Base-by-base conservation (phyloP, 2,797 vertebrate species). In the Gobio occitaniae region DNA sequence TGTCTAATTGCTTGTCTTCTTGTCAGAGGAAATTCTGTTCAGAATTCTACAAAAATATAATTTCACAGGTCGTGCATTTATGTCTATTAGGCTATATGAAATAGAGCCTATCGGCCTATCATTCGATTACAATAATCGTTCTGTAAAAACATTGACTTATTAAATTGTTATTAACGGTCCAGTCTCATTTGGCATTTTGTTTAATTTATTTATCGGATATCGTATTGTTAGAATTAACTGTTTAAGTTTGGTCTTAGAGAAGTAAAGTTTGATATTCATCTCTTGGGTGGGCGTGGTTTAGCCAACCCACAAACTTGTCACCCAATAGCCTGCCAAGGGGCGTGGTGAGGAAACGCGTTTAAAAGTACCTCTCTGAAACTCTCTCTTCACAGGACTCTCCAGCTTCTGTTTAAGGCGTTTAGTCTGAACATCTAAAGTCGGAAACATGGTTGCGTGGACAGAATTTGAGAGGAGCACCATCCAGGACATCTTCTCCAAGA, bases 391-490 rank as follows among this genome's bases (percentile, higher is more conserved):
- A 65, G 54, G 38, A 69, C 54, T 36, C 38, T 61, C 70, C 50
- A 80, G 11, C 71, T 54, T 63, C 54, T 66, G 66, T 36, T 59
- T 13, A 25, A 82, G 69, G 15, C 85, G 71, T 72, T 44, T 36
- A 13, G 12, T 32, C 54, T 82, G 87, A 61, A 80, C 75, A 76
- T 65, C 87, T 56, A 84, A 2, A 88, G 29, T 29, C 75, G 11
- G 0, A 88, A 92, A 86, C 82, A 94, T 94, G 91, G 91, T 93
- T 92, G 87, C 84, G 41, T 93, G 92, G 93, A 90, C 90, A 80
- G 92, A 91, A 11, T 90, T 89, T 4, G 92, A 94, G 91, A 89
- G 91, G 15, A 8, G 38, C 56, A 86, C 91, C 52, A 93, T 93
- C 82, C 6, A 79, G 80, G 44, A 89, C 77, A 87, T 93, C 86